These are phyloP conservation scores for Dermolepida albohirtum DNA, from an alignment of 2,888 invertebrate genomes.

Conservation along the genomic window DNA sequence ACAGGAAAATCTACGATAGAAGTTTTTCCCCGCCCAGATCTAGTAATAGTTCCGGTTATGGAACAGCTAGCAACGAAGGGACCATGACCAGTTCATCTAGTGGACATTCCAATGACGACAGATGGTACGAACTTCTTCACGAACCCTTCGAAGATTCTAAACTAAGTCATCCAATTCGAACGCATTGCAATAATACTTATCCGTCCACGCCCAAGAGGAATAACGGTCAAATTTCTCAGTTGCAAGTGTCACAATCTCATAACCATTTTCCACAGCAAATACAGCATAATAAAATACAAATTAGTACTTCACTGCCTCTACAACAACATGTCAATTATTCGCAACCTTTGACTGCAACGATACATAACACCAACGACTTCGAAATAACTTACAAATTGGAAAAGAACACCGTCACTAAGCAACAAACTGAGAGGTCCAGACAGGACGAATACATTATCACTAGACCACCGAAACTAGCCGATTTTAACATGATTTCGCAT, in stretches of 20 bases:
- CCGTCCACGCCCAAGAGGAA: conserved; percentile 62
- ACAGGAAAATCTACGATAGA: conserved; percentile 78
- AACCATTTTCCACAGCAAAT: conserved; percentile 61
- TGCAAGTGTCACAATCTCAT: conserved; percentile 58
- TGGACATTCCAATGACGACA: conserved; percentile 74
- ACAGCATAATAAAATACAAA: conserved; percentile 64
- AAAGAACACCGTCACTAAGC: conserved; percentile 57
- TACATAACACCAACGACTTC: conserved; percentile 62
- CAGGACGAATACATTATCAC: conserved; percentile 67
- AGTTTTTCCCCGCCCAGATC: conserved; percentile 83
- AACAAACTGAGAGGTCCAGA: conserved; percentile 61
- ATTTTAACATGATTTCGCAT: conserved; percentile 54
- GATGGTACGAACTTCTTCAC: conserved; percentile 71
- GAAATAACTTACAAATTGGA: conserved; percentile 59
- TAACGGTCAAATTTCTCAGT: conserved; percentile 58
- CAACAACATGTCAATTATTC: conserved; percentile 63
- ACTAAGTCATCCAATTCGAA: conserved; percentile 40
- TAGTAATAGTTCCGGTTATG: conserved; percentile 84
- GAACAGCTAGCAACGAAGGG: conserved; percentile 73
- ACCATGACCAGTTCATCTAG: conserved; percentile 74
- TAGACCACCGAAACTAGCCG: conserved; percentile 58
- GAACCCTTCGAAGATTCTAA: conserved; percentile 65
- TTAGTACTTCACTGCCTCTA: conserved; percentile 64
- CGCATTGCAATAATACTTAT: conserved; percentile 58
- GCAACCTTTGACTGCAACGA: conserved; percentile 61